Conservation (phyloP, 2,888 invertebrate species). For the Heliconius hortense region DNA sequence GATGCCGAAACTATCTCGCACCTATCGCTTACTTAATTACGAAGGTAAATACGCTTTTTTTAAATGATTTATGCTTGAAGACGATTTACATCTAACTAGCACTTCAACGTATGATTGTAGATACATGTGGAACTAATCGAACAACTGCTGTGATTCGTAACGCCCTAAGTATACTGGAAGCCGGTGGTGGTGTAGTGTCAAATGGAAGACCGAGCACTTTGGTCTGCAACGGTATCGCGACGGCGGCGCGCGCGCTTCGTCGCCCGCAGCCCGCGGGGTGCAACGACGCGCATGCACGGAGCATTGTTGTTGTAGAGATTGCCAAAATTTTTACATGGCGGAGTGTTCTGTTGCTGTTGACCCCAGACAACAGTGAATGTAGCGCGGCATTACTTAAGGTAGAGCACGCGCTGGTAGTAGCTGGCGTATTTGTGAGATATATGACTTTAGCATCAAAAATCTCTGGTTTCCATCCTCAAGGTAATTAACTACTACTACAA, state of each 20-base stretch:
- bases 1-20: slow-evolving; percentile 38
- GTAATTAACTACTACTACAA: slow-evolving; percentile 44
- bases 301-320: slow-evolving; percentile 50
- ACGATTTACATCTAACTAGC: background rate
- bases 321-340: slow-evolving; percentile 57
- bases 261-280: slow-evolving; percentile 48
- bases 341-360: slow-evolving; percentile 51
- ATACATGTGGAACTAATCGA: slow-evolving; percentile 62
- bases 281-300: slow-evolving; percentile 49
- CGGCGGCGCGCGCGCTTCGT: slow-evolving; percentile 49
- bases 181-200: slow-evolving; percentile 48
- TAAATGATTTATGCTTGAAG: background rate
- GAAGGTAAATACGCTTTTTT: slow-evolving; percentile 46
- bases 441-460: slow-evolving; percentile 39
- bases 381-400: slow-evolving; percentile 40
- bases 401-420: slow-evolving; percentile 48
- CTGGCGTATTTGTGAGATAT: slow-evolving; percentile 51
- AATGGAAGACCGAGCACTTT: slow-evolving; percentile 50
- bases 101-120: slow-evolving; percentile 44
- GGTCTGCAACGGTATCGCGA: slow-evolving; percentile 49
- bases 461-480: slow-evolving; percentile 49
- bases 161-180: slow-evolving; percentile 52
- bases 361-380: slow-evolving; percentile 48
- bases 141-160: slow-evolving; percentile 52
- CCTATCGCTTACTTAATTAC: slow-evolving; percentile 47